Evolutionary conservation across 2,797 vertebrate species (phyloP), one percentile per base, ranked within the genome.

Genomic region (Typhlichthys subterraneus): DNA sequence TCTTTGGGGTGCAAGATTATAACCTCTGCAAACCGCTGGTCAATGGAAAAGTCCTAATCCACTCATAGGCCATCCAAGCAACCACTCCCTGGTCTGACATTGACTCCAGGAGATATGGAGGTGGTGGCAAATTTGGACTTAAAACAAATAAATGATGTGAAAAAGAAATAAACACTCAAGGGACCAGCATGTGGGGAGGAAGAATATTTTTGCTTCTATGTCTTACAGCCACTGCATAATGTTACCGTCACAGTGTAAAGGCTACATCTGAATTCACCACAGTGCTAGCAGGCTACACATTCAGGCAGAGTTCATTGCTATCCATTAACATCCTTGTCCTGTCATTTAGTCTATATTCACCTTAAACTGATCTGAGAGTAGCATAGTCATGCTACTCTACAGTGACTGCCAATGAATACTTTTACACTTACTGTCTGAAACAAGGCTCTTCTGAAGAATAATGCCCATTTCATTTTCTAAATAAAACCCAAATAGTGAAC

Each of bases 1-100:
- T 88, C 82, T 87, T 89, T 76, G 75, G 86, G 88, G 87, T 86
- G 81, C 84, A 90, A 91, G 91, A 91, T 90, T 92, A 87, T 86
- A 92, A 90, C 87, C 81, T 89, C 81, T 73, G 75, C 71, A 88
- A 91, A 89, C 85, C 83, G 77, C 88, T 72, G 89, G 90, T 91
- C 89, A 90, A 82, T 80, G 88, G 90, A 90, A 92, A 91, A 84
- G 77, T 86, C 83, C 70, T 82, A 88, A 88, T 88, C 84, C 80
- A 73, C 85, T 90, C 82, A 79, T 45, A 73, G 84, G 78, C 79
- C 74, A 75, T 85, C 85, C 81, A 75, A 42, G 38, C 38, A 8
- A 42, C 38, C 38, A 42, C 80, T 85, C 86, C 84, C 45, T 74
- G 57, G 81, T 83, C 84, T 81, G 86, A 86, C 73, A 72, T 76